phyloP scores from a whole-genome alignment of 2,797 vertebrate species.

The Luscinia megarhynchos region DNA sequence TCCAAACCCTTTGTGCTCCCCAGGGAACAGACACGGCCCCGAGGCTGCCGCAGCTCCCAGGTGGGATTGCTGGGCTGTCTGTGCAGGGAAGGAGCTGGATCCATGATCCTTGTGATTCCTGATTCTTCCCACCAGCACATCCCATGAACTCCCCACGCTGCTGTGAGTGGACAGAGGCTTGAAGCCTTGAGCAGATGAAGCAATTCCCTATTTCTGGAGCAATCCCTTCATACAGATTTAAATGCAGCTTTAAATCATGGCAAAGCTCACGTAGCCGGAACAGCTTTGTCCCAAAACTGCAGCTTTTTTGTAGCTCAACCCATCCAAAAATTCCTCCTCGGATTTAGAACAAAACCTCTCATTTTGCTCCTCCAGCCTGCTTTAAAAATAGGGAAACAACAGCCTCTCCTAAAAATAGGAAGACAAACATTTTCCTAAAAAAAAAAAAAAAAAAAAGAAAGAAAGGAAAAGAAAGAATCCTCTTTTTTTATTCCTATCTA shows the following conservation, averaged over 20 bases:
- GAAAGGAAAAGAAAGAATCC: neutral
- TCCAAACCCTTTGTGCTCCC: neutral
- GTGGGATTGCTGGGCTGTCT: neutral
- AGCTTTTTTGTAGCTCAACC: neutral
- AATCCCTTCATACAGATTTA: neutral
- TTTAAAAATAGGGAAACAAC: slow-evolving; percentile 37
- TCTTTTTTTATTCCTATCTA: neutral
- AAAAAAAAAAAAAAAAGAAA: neutral
- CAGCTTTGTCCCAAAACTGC: neutral
- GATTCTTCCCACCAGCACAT: neutral
- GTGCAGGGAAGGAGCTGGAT: neutral
- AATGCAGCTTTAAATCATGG: neutral
- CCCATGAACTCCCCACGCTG: fast-evolving
- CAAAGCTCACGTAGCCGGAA: neutral
- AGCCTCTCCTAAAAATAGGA: slow-evolving; percentile 31
- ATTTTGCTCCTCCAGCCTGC: slow-evolving; percentile 29
- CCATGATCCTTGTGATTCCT: neutral
- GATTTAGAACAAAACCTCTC: slow-evolving; percentile 61
- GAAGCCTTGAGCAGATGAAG: neutral
- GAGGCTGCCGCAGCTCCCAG: too few relatives aligned
- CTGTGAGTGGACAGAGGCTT: neutral
- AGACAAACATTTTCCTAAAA: neutral
- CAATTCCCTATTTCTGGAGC: neutral
- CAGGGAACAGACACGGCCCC: fast-evolving
- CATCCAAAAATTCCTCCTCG: slow-evolving; percentile 28